Evolutionary conservation across 2,797 vertebrate species (phyloP).

Genomic region (Onychomys leucogaster): DNA sequence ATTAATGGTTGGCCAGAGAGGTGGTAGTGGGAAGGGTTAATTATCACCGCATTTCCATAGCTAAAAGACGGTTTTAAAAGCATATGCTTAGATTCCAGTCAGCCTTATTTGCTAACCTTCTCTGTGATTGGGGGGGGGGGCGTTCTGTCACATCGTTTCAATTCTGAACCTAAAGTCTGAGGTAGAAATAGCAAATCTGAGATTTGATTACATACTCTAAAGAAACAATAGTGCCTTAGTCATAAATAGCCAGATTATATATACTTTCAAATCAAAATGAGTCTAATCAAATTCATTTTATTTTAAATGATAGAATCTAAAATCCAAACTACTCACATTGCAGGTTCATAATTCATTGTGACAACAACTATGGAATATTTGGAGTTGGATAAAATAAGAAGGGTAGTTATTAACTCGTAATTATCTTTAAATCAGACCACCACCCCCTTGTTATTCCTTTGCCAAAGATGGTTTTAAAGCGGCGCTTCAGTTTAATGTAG

Average conservation of each 20-base stretch:
- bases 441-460: background rate
- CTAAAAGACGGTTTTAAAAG: conserved; percentile 38
- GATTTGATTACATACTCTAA: conserved; percentile 8
- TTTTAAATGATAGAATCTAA: conserved; percentile 33
- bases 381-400: background rate
- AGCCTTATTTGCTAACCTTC: conserved; percentile 41
- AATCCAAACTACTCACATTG: background rate
- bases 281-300: conserved; percentile 26
- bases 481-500: background rate
- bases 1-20: conserved; percentile 56
- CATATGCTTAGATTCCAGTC: background rate
- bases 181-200: conserved; percentile 26
- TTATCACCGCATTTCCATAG: conserved; percentile 15
- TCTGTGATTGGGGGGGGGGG: background rate
- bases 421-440: conserved; percentile 38
- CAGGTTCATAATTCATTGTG: background rate
- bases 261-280: conserved; percentile 28
- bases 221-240: background rate
- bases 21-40: conserved; percentile 27
- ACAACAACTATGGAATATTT: conserved; percentile 12
- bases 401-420: background rate
- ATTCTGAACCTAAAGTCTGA: conserved; percentile 30
- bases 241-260: background rate
- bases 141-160: background rate
- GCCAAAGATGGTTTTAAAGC: conserved; percentile 30